Evolutionary conservation across 2,113 vertebrate species (phyloP), one percentile per base, ranked within the genome.

Genomic region (Istiophorus platypterus): DNA sequence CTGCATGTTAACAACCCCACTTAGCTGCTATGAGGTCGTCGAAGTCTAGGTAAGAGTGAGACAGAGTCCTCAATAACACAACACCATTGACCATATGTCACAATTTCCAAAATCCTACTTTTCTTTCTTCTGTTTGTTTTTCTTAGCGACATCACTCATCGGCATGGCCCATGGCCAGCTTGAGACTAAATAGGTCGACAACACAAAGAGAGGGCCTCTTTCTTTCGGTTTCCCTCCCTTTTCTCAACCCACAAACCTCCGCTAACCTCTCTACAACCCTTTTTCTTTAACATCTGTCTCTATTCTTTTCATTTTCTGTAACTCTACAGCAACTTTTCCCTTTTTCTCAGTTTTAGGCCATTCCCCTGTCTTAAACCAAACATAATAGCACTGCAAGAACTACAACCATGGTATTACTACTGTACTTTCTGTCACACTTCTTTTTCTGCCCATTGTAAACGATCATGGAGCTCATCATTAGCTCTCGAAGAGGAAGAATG

Each of bases 1-100:
- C 93, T 92, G 90, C 92, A 77, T 70, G 90, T 92, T 92, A 91
- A 92, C 83, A 91, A 80, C 78, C 52, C 65, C 52, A 24, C 71
- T 5, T 56, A 78, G 71, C 81, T 63, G 66, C 77, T 79, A 4
- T 13, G 69, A 86, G 54, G 45, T 75, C 76, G 75, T 47, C 70
- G 57, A 85, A 37, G 52, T 45, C 26, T 84, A 52, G 75, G 81
- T 62, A 80, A 77, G 59, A 88, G 59, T 70, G 39, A 66, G 65
- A 85, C 56, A 3, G 41, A 58, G 74, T 74, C 80, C 70, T 85
- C 66, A 49, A 86, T 26, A 85, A 78, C 78, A 51, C 5, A 86
- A 80, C 86, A 75, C 64, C 39, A 52, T 37, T 73, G 83, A 80
- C 70, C 49, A 18, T 75, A 86, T 82, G 67, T 93, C 90, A 92